Evolutionary conservation across 1,140 invertebrate species (phyloP), one percentile per base, ranked within the genome.

Genomic region (Drosophila bipectinata): DNA sequence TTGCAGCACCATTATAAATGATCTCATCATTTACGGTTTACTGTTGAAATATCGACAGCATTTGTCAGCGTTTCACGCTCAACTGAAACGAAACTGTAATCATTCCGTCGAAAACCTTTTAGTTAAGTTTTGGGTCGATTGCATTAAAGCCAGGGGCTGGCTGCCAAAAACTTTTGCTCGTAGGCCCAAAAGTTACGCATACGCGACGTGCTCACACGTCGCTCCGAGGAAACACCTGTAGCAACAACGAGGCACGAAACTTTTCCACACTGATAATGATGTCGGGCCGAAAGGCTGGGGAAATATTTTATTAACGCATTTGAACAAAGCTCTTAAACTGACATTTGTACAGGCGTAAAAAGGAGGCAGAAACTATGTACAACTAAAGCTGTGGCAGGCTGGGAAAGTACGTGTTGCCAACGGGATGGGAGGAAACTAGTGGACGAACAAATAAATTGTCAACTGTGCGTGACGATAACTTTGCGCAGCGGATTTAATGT

Each of bases 31-130:
- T 85, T 85, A 78, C 62, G 62, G 74, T 82, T 72, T 78, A 51
- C 59, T 57, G 28, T 62, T 85, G 79, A 85, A 82, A 79, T 82
- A 85, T 85, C 76, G 83, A 78, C 83, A 78, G 82, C 80, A 84
- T 84, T 84, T 84, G 72, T 84, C 80, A 79, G 76, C 81, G 57
- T 12, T 67, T 67, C 64, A 48, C 72, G 64, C 72, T 12, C 18
- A 79, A 34, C 56, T 21, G 53, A 62, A 63, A 30, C 72, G 30
- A 59, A 44, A 54, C 51, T 59, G 47, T 47, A 69, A 66, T 56
- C 62, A 60, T 34, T 37, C 45, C 15, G 44, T 8, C 28, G 15
- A 18, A 48, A 15, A 15, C 2, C 41, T 44, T 44, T 44, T 44
- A 48, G 44, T 24, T 15, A 26, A 68, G 49, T 47, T 47, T 30